Percentiles rank a stretch among this genome's conserved stretches.
These are phyloP conservation scores for Enteromius viviparus DNA, from an alignment of 2,797 vertebrate genomes.

Conservation along the genomic window DNA sequence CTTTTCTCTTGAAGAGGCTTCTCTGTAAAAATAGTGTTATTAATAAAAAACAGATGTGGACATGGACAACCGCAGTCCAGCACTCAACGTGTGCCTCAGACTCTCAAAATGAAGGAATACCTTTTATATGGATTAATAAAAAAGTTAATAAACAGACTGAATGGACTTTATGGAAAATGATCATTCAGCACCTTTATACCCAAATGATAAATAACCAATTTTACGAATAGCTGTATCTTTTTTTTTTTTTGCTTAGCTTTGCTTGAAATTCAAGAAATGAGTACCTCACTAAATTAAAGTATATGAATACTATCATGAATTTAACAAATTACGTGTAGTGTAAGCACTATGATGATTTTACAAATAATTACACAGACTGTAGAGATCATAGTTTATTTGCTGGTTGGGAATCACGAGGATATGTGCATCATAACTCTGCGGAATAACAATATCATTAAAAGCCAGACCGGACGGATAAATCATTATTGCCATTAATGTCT, in stretches of 20 bases:
- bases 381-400: conserved; percentile 69
- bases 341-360: conserved; percentile 71
- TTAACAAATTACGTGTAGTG: conserved; percentile 9
- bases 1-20: conserved; percentile 71
- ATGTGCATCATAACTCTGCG: conserved; percentile 78
- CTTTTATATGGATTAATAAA: neutral
- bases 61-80: conserved; percentile 68
- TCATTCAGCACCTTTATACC: conserved; percentile 1
- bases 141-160: neutral
- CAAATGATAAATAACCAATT: neutral
- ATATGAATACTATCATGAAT: neutral
- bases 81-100: neutral
- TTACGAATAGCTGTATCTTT: conserved; percentile 1
- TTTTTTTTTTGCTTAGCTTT: neutral
- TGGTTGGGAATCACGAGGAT: conserved; percentile 72
- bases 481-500: conserved; percentile 96
- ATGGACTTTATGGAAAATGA: neutral
- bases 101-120: neutral
- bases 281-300: neutral
- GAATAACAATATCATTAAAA: conserved; percentile 96
- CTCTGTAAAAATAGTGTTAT: conserved; percentile 76
- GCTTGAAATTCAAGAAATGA: conserved; percentile 11
- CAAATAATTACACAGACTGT: conserved; percentile 77
- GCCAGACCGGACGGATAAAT: conserved; percentile 90
- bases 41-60: conserved; percentile 78